Percentiles rank a stretch among this genome's conserved stretches.
These are phyloP conservation scores for Crocallis elinguaria DNA, from an alignment of 2,888 invertebrate genomes.

Conservation along the genomic window DNA sequence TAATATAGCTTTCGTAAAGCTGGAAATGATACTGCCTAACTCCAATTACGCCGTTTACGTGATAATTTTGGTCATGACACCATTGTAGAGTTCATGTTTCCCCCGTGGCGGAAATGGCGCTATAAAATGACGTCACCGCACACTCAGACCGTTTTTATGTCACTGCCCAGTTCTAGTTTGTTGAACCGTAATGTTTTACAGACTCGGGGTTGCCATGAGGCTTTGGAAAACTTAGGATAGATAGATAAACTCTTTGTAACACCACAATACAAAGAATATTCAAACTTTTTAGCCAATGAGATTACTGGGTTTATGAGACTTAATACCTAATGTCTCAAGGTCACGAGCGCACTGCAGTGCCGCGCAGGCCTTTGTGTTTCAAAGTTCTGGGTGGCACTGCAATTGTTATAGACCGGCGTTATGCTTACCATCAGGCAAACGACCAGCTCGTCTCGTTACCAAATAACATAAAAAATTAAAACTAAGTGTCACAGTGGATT, in stretches of 20 bases:
- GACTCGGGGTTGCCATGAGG: conserved; percentile 13
- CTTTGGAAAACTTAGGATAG: not conserved
- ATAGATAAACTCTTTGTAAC: not conserved
- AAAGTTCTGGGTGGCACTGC: too few species aligned
- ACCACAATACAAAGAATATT: too few species aligned
- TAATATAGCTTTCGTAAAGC: not conserved
- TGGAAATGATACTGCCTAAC: not conserved
- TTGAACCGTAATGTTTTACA: conserved; percentile 29
- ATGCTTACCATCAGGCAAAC: too few species aligned
- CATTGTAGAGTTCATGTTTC: conserved; percentile 5
- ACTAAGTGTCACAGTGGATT: too few species aligned
- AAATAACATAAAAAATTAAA: too few species aligned
- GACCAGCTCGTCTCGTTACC: too few species aligned
- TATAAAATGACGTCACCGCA: conserved; percentile 29
- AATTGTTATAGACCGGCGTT: too few species aligned
- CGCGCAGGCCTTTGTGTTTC: too few species aligned
- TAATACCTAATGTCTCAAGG: too few species aligned
- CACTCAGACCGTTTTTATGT: conserved; percentile 29
- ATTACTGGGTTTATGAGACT: too few species aligned
- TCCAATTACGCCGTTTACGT: not conserved
- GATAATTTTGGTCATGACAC: conserved; percentile 11
- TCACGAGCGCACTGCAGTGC: too few species aligned
- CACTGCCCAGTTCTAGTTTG: conserved; percentile 27
- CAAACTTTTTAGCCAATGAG: too few species aligned
- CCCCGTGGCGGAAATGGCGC: conserved; percentile 15